Evolutionary conservation across 2,888 invertebrate species (phyloP), one percentile per base, ranked within the genome.

Genomic region (Tineola bisselliella): DNA sequence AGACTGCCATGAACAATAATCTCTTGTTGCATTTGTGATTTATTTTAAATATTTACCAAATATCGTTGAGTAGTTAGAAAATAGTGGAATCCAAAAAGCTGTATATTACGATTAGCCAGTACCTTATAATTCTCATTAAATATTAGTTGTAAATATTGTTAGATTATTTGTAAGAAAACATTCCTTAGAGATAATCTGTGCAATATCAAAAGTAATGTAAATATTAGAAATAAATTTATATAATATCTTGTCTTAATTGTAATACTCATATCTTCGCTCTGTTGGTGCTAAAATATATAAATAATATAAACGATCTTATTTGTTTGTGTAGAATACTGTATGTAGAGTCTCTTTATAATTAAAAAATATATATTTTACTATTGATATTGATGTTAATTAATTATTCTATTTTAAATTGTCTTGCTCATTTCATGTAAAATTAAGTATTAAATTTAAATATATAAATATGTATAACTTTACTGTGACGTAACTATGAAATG

Each of bases 101-200:
- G 44, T 57, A 62, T n/a, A 57, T 52, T 33, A 19, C 25, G 30
- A 60, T 48, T 58, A 61, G 68, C 73, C 76, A 75, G 75, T 79
- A 79, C 76, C 75, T 72, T 71, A 25, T 66, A 67, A 71, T 71
- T 69, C 69, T 72, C 69, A 66, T 61, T 64, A 62, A 52, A 58
- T 44, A 60, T 43, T 60, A 44, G 10, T 30, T 43, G 58, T 61
- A 61, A 44, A 10, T 70, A 73, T 75, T 75, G 72, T 76, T 71
- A 69, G 66, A 64, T 62, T 62, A 62, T 63, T 31, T 62, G 59
- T 63, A 59, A 52, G 44, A 62, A 62, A 70, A 84, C 87, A 87
- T 87, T 87, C 87, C 87, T 79, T 84, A 79, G 74, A 74, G 75
- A 74, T 81, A 76, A 77, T 74, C 59, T 78, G 84, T 79, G 78